phyloP scores from a whole-genome alignment of 2,888 invertebrate species.

The Protonemura montana region DNA sequence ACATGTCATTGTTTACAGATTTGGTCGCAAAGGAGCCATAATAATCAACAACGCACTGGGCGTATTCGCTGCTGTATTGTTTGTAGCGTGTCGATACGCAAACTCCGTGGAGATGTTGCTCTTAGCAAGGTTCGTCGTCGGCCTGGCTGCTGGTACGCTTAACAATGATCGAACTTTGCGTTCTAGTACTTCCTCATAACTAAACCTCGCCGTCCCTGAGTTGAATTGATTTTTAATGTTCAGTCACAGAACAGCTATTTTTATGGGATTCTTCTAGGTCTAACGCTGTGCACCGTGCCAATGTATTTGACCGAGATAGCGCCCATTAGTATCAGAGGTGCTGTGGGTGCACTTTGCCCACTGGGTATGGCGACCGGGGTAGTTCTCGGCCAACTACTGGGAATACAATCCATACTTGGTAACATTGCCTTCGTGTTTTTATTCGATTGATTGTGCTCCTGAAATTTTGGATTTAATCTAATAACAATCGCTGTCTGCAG shows the following conservation, averaged over 20 bases:
- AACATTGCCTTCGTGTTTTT: constrained; percentile 45
- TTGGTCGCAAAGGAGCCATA: constrained; percentile 73
- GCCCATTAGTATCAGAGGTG: constrained; percentile 78
- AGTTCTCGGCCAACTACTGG: constrained; percentile 68
- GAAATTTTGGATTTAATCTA: background rate
- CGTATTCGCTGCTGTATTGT: constrained; percentile 72
- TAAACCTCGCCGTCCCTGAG: background rate
- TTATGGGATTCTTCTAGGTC: constrained; percentile 57
- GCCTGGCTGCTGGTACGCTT: constrained; percentile 64
- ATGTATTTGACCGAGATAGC: constrained; percentile 91
- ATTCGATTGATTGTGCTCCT: background rate
- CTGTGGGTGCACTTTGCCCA: constrained; percentile 69
- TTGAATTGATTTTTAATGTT: background rate
- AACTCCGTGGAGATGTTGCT: constrained; percentile 82
- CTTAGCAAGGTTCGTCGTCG: constrained; percentile 77
- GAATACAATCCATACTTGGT: background rate
- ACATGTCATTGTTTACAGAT: background rate
- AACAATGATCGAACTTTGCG: background rate
- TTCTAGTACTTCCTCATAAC: background rate
- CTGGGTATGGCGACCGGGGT: constrained; percentile 82
- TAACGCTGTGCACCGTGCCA: constrained; percentile 85
- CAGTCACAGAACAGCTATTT: background rate
- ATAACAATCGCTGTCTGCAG: background rate
- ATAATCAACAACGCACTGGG: constrained; percentile 74
- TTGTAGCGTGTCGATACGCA: constrained; percentile 70